phyloP scores from a whole-genome alignment of 2,888 invertebrate species.

The Drosophila mettleri region DNA sequence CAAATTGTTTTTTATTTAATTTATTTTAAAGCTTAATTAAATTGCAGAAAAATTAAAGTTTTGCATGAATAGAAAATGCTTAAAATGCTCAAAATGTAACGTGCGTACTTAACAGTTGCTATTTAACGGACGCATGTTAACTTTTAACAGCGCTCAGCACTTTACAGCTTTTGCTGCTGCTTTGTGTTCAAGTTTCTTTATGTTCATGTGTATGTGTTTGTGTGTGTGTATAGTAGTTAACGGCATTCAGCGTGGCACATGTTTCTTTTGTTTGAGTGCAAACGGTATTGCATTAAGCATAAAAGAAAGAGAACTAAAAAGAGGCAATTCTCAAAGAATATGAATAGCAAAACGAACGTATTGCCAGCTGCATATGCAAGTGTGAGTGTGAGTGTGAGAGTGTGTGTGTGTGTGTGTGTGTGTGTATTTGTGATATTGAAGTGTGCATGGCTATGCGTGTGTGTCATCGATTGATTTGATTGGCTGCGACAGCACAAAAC shows the following conservation, averaged over 20 bases:
- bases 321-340: constrained; percentile 31
- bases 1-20: constrained; percentile 16
- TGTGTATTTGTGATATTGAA: not conserved
- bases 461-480: constrained; percentile 25
- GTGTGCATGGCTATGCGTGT: constrained; percentile 1
- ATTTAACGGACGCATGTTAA: constrained; percentile 45
- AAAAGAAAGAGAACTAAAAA: constrained; percentile 7
- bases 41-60: constrained; percentile 27
- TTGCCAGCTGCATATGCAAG: constrained; percentile 15
- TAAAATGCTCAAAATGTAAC: constrained; percentile 35
- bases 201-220: constrained; percentile 3
- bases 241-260: constrained; percentile 54
- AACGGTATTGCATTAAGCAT: constrained; percentile 40
- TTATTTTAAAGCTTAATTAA: constrained; percentile 23
- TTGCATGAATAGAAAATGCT: constrained; percentile 26
- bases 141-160: constrained; percentile 38
- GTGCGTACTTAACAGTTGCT: constrained; percentile 54
- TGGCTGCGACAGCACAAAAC: not conserved
- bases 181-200: constrained; percentile 11
- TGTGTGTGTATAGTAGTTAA: constrained; percentile 48
- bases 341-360: constrained; percentile 32
- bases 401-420: constrained; percentile 10
- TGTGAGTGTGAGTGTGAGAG: constrained; percentile 4
- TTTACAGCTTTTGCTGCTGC: constrained; percentile 27
- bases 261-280: constrained; percentile 8